These are phyloP conservation scores for Chloroceryle inda DNA, from an alignment of 2,797 vertebrate species.

Conservation along the genomic window DNA sequence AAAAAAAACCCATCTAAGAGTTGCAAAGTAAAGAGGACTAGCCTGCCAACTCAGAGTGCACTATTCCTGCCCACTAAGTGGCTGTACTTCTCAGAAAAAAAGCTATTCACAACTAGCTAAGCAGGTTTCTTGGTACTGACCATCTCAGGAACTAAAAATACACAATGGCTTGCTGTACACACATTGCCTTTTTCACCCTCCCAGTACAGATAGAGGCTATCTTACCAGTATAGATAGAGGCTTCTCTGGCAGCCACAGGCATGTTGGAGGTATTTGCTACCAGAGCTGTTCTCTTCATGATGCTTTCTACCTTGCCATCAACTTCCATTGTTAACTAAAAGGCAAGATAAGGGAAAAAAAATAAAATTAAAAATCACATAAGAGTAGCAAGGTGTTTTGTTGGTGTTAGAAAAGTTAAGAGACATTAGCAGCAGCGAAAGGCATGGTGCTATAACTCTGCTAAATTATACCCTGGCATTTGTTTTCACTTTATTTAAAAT, in stretches of 20 bases:
- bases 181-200: neutral
- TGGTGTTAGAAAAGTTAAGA: neutral
- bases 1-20: neutral
- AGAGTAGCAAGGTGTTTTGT: neutral
- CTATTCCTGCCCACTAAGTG: neutral
- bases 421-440: neutral
- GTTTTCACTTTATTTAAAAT: neutral
- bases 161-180: neutral
- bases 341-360: neutral
- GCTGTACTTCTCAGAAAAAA: neutral
- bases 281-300: slow-evolving; percentile 98
- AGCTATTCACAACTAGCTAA: neutral
- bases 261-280: slow-evolving; percentile 99
- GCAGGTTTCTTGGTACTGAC: neutral
- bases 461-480: neutral
- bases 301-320: slow-evolving; percentile 94
- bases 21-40: neutral
- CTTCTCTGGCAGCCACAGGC: slow-evolving; percentile 98
- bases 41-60: neutral
- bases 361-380: neutral
- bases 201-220: slow-evolving; percentile 92
- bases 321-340: slow-evolving; percentile 97
- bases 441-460: neutral
- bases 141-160: neutral
- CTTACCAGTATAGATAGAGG: slow-evolving; percentile 98